Evolutionary conservation across 1,140 invertebrate genomes (phyloP).

Genomic region (Charaxes varanes): DNA sequence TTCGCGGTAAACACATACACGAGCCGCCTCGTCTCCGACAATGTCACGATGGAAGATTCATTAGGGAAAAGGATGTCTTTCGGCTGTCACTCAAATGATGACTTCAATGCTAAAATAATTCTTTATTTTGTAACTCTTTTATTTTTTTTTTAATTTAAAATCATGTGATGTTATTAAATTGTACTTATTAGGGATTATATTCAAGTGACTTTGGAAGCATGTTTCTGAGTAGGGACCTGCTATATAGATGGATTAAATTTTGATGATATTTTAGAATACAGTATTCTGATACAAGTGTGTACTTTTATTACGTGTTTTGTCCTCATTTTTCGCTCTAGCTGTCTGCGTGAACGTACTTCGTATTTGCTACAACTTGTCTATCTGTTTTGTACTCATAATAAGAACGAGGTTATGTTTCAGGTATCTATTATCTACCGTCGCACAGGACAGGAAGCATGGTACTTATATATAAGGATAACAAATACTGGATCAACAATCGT

Average conservation of each 20-base stretch:
- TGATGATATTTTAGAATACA: conserved; percentile 64
- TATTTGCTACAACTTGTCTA: too few species aligned
- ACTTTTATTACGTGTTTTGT: conserved; percentile 20
- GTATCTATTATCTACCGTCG: conserved; percentile 61
- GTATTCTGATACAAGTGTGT: conserved; percentile 48
- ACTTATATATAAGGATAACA: conserved; percentile 65
- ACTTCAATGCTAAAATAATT: conserved; percentile 16
- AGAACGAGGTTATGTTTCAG: conserved; percentile 40
- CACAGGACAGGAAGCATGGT: conserved; percentile 64
- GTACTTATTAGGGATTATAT: conserved; percentile 54
- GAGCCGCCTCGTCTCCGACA: conserved; percentile 54
- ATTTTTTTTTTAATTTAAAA: conserved; percentile 37
- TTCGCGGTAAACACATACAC: conserved; percentile 59
- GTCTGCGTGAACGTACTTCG: too few species aligned
- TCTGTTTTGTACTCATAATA: conserved; percentile 13
- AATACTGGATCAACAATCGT: conserved; percentile 67
- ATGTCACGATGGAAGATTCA: conserved; percentile 62
- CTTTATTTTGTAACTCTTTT: conserved; percentile 28
- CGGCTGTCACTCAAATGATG: conserved; percentile 42
- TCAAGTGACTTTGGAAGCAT: conserved; percentile 39
- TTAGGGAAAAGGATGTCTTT: conserved; percentile 60
- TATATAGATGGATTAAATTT: conserved; percentile 42
- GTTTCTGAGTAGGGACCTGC: conserved; percentile 63
- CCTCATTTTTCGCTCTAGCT: too few species aligned
- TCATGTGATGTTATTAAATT: conserved; percentile 46